Conservation (phyloP, 2,888 invertebrate species). For the Notodonta dromedarius region DNA sequence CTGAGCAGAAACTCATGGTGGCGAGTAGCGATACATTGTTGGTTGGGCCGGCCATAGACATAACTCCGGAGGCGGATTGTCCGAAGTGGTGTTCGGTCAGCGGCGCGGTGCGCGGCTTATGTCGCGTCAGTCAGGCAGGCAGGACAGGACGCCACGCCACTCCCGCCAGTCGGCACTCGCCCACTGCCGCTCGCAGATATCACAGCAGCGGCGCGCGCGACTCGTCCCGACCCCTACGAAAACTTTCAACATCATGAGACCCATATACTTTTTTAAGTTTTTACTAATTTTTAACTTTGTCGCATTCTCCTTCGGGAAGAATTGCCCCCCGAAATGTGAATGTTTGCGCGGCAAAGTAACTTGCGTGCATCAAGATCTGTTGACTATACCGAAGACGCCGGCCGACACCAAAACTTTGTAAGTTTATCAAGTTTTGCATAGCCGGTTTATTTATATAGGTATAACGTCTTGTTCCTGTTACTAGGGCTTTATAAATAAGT, state of each 20-base stretch:
- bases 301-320: constrained; percentile 37
- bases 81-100: neutral
- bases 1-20: no score
- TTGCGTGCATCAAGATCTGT: constrained; percentile 63
- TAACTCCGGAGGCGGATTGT: no score
- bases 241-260: constrained; percentile 44
- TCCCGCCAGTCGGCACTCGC: constrained; percentile 44
- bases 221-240: constrained; percentile 10
- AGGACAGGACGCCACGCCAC: constrained; percentile 15
- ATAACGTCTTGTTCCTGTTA: constrained; percentile 35
- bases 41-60: no score
- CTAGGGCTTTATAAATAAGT: constrained; percentile 47
- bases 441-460: constrained; percentile 23
- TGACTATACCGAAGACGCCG: constrained; percentile 57
- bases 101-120: neutral
- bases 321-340: constrained; percentile 65
- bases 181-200: constrained; percentile 29
- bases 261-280: constrained; percentile 44
- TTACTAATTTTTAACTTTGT: constrained; percentile 52
- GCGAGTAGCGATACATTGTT: no score
- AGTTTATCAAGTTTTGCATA: constrained; percentile 46
- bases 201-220: constrained; percentile 25
- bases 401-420: constrained; percentile 67
- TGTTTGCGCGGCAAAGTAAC: constrained; percentile 61
- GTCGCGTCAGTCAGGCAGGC: neutral